A percentile compares a stretch with the other conserved stretches of the same genome.
These are phyloP conservation scores for Montipora capricornis DNA, from an alignment of 64 coral and sea anemone species.

Conservation along the genomic window DNA sequence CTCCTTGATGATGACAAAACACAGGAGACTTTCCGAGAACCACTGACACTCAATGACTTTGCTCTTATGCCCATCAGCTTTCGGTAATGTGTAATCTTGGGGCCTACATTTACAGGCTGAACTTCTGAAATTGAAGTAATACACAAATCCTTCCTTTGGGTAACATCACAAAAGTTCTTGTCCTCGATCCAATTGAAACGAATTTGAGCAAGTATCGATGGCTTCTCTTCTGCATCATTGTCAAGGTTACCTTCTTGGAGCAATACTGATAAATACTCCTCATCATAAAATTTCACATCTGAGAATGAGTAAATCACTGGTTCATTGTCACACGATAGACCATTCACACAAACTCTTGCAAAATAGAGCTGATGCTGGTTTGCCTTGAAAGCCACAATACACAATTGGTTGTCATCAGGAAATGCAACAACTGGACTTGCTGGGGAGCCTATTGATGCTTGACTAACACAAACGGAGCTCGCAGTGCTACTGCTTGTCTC, in stretches of 20 bases:
- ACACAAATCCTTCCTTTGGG: neutral
- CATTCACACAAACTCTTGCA: conserved; percentile 37
- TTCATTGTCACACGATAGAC: conserved; percentile 26
- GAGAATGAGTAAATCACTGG: conserved; percentile 30
- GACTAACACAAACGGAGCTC: conserved; percentile 43
- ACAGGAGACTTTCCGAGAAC: conserved; percentile 84
- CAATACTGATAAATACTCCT: conserved; percentile 77
- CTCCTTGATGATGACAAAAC: conserved; percentile 70
- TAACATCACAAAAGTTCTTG: conserved; percentile 11
- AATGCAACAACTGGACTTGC: conserved; percentile 62
- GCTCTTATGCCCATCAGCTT: conserved; percentile 70
- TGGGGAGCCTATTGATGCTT: conserved; percentile 28
- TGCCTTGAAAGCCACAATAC: conserved; percentile 32
- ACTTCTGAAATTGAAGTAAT: conserved; percentile 10
- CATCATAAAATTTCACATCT: conserved; percentile 79
- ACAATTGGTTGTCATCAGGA: conserved; percentile 5
- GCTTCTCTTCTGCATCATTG: neutral
- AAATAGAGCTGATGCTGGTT: neutral
- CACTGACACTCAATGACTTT: conserved; percentile 86
- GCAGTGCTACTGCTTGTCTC: neutral
- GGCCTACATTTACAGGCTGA: conserved; percentile 36
- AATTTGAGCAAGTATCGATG: conserved; percentile 80
- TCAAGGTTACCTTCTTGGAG: conserved; percentile 33
- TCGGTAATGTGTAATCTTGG: conserved; percentile 76
- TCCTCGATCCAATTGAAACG: conserved; percentile 51